These are phyloP conservation scores for Dipodomys spectabilis DNA, from an alignment of 2,113 vertebrate species.

Conservation along the genomic window DNA sequence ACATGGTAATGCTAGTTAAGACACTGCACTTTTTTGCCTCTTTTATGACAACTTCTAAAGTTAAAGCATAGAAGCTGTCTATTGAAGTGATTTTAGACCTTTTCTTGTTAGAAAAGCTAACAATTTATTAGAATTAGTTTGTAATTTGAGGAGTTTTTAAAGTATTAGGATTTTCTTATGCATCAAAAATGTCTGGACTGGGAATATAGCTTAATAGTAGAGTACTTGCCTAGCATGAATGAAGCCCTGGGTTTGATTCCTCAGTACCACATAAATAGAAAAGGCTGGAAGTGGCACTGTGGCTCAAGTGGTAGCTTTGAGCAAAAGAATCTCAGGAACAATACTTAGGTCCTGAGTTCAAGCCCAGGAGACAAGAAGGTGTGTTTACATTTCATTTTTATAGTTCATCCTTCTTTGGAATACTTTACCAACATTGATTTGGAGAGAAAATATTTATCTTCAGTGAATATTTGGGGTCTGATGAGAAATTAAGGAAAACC, in stretches of 20 bases:
- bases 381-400: not conserved
- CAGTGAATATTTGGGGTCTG: not conserved
- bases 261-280: no score
- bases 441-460: not conserved
- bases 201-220: no score
- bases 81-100: not conserved
- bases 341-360: no score
- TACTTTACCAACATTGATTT: not conserved
- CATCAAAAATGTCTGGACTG: not conserved
- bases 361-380: not conserved
- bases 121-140: not conserved
- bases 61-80: not conserved
- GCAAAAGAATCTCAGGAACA: no score
- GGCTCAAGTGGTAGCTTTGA: no score
- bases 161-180: not conserved
- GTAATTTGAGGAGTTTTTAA: not conserved
- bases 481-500: not conserved
- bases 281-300: no score
- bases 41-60: constrained; percentile 12
- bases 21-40: not conserved
- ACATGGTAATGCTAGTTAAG: not conserved
- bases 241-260: no score
- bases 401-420: not conserved
- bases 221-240: no score
- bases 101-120: not conserved